Evolutionary conservation across 2,113 vertebrate species (phyloP), one percentile per base, ranked within the genome.

Genomic region (Tamias sibiricus): DNA sequence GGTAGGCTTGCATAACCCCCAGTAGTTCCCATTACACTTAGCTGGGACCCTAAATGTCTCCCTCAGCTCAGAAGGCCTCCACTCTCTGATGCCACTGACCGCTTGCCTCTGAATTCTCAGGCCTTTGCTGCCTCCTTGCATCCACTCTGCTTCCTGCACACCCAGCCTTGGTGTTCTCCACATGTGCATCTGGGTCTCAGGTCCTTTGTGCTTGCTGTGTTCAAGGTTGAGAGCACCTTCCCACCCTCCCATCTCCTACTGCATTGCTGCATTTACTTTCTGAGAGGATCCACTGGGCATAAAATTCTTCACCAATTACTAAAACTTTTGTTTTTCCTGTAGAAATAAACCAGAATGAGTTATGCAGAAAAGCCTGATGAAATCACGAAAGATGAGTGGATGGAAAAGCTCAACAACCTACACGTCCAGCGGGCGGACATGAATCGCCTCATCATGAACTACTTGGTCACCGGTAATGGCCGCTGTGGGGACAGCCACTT

Each of bases 361-460:
- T 99, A 99, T 98, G 97, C 99, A 90, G 99, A 99, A 98, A 99
- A 99, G 98, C 99, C 99, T 83, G 99, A 99, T 97, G 99, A 99
- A 97, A 99, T 99, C 98, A 99, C 99, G 2, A 99, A 99, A 98
- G 99, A 99, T 95, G 99, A 99, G 96, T 99, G 99, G 99, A 99
- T 99, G 99, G 99, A 99, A 95, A 99, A 99, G 91, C 99, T 99
- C 94, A 99, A 99, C 98, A 99, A 99, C 97, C 99, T 99, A 95
- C 99, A 99, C 82, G 99, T 99, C 95, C 99, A 99, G 97, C 99
- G 99, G 97, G 99, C 99, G 90, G 99, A 99, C 97, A 99, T 99
- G 99, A 99, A 99, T 92, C 99, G 99, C 68, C 99, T 99, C 94
- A 99, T 99, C 95, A 99, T 99, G 99, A 99, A 99, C 98, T 99